These are phyloP conservation scores for Clitarchus hookeri DNA, from an alignment of 2,888 invertebrate species.

Conservation along the genomic window DNA sequence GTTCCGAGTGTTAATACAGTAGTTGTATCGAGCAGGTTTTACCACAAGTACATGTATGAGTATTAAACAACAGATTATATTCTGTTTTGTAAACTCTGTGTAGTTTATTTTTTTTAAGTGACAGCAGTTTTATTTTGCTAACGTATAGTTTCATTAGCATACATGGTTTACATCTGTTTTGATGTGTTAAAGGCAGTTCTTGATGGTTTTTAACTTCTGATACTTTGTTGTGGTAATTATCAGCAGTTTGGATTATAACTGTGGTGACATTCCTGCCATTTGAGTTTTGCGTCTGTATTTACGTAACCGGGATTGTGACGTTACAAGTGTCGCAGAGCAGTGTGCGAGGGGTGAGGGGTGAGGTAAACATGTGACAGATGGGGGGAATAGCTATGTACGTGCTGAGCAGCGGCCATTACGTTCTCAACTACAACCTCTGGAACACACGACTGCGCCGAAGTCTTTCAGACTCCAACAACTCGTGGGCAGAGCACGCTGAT, in stretches of 20 bases:
- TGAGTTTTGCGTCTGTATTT: background rate
- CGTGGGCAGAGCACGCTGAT: background rate
- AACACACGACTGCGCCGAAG: constrained; percentile 29
- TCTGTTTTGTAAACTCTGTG: background rate
- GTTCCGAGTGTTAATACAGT: background rate
- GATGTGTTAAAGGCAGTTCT: background rate
- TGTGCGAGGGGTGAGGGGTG: background rate
- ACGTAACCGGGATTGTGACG: background rate
- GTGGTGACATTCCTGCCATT: background rate
- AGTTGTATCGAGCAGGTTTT: background rate
- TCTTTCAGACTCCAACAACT: constrained; percentile 30
- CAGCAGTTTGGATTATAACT: too few relatives aligned
- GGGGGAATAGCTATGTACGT: constrained; percentile 31
- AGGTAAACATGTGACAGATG: background rate
- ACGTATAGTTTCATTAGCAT: background rate
- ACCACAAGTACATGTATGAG: background rate
- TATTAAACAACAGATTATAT: too few relatives aligned
- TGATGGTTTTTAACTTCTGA: too few relatives aligned
- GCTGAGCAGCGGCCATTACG: constrained; percentile 31
- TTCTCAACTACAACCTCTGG: constrained; percentile 35
- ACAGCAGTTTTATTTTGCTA: background rate
- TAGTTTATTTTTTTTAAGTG: background rate
- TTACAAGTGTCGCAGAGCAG: background rate
- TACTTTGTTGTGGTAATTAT: too few relatives aligned
- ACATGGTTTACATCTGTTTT: background rate